phyloP scores from a whole-genome alignment of 1,140 invertebrate genomes.

The Phocides pigmalion region DNA sequence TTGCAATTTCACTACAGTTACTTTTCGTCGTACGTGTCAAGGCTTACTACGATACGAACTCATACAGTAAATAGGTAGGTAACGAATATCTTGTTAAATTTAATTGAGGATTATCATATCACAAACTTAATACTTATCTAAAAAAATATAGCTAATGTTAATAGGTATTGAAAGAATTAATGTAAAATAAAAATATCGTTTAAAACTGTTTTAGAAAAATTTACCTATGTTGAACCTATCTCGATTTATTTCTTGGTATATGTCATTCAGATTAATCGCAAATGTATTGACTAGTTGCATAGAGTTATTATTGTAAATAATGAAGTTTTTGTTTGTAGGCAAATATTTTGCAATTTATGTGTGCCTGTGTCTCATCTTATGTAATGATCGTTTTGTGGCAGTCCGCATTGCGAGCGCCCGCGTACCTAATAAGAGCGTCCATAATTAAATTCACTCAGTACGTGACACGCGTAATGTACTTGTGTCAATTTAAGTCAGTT shows the following conservation, averaged over 20 bases:
- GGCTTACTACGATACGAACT: conserved; percentile 39
- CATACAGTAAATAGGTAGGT: conserved; percentile 73
- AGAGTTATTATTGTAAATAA: conserved; percentile 72
- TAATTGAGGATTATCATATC: conserved; percentile 69
- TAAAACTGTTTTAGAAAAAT: conserved; percentile 82
- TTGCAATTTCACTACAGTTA: conserved; percentile 27
- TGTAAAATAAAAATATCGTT: conserved; percentile 76
- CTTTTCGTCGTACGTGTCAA: conserved; percentile 30
- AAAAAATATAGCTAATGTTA: conserved; percentile 82
- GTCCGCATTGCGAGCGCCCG: conserved; percentile 28
- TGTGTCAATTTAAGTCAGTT: too few species aligned
- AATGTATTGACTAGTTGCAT: conserved; percentile 71
- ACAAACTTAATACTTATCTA: conserved; percentile 76
- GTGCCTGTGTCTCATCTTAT: conserved; percentile 60
- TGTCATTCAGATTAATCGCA: conserved; percentile 67
- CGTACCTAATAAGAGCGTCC: background rate
- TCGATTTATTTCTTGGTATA: conserved; percentile 70
- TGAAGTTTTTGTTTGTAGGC: conserved; percentile 65
- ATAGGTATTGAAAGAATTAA: conserved; percentile 78
- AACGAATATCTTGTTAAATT: conserved; percentile 81
- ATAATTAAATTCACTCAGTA: too few species aligned
- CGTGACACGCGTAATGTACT: too few species aligned
- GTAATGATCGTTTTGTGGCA: conserved; percentile 42
- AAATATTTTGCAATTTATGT: conserved; percentile 72
- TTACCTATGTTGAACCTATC: conserved; percentile 79